These are phyloP conservation scores for Galago senegalensis DNA, from an alignment of 2,797 vertebrate genomes.

Conservation along the genomic window DNA sequence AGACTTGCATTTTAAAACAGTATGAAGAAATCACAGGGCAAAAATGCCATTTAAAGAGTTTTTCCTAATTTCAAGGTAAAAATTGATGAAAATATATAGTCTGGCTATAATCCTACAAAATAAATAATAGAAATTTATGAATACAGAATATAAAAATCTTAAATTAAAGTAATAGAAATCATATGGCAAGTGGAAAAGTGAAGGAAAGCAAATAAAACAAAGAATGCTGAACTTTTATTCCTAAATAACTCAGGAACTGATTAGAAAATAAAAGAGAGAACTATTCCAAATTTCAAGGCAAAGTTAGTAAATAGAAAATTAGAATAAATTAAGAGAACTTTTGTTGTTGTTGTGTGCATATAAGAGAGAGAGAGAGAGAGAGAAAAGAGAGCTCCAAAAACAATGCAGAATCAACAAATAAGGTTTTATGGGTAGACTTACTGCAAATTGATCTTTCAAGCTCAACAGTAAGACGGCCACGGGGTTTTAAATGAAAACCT, in stretches of 20 bases:
- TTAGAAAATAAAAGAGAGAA: background rate
- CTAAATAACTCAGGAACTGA: background rate
- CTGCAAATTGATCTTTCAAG: slow-evolving; percentile 1
- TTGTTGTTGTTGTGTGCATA: background rate
- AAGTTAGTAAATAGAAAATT: background rate
- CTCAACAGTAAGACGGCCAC: background rate
- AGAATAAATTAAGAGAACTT: background rate
- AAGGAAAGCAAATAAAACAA: background rate
- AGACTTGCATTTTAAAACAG: background rate
- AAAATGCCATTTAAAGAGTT: background rate
- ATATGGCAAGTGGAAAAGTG: background rate
- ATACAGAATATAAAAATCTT: background rate
- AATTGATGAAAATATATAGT: background rate
- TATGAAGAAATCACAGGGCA: background rate
- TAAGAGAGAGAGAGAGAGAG: background rate
- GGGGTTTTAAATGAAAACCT: slow-evolving; percentile 38
- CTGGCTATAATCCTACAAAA: background rate
- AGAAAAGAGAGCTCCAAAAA: background rate
- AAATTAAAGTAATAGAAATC: slow-evolving; percentile 14
- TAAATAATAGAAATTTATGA: background rate
- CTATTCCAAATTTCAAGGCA: background rate
- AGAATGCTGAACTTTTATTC: background rate
- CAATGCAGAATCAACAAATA: background rate
- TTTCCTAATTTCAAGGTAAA: background rate
- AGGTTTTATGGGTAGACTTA: slow-evolving; percentile 52